These are phyloP conservation scores for Pipistrellus kuhlii DNA, from an alignment of 2,797 vertebrate species.

Conservation along the genomic window DNA sequence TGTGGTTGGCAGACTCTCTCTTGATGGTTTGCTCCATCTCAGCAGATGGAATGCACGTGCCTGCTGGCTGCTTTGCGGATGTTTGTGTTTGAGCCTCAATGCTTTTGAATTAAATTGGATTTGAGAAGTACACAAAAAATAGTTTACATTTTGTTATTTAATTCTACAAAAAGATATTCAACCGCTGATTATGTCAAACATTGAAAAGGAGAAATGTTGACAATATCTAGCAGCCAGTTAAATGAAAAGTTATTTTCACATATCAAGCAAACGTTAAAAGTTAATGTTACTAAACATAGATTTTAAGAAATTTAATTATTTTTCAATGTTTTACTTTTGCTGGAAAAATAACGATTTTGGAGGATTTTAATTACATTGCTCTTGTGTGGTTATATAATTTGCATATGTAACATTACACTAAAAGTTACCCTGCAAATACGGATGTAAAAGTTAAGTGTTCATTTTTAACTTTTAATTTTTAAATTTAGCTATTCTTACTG, in stretches of 20 bases:
- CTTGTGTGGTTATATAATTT: neutral
- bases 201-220: constrained; percentile 29
- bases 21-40: neutral
- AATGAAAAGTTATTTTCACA: constrained; percentile 18
- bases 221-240: neutral
- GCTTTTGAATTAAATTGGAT: constrained; percentile 45
- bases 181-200: neutral
- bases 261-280: constrained; percentile 23
- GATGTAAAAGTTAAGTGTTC: neutral
- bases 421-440: constrained; percentile 9
- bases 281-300: constrained; percentile 14
- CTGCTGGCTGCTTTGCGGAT: neutral
- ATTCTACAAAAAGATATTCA: constrained; percentile 5
- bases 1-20: neutral
- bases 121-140: constrained; percentile 9
- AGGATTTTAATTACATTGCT: constrained; percentile 24
- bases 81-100: neutral
- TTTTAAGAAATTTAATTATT: neutral
- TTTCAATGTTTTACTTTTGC: neutral
- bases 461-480: constrained; percentile 47
- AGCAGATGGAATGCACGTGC: neutral
- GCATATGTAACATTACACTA: neutral
- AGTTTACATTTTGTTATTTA: neutral
- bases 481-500: constrained; percentile 28
- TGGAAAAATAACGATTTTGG: constrained; percentile 36